phyloP scores from a whole-genome alignment of 2,888 invertebrate species.

The Habrosyne pyritoides region DNA sequence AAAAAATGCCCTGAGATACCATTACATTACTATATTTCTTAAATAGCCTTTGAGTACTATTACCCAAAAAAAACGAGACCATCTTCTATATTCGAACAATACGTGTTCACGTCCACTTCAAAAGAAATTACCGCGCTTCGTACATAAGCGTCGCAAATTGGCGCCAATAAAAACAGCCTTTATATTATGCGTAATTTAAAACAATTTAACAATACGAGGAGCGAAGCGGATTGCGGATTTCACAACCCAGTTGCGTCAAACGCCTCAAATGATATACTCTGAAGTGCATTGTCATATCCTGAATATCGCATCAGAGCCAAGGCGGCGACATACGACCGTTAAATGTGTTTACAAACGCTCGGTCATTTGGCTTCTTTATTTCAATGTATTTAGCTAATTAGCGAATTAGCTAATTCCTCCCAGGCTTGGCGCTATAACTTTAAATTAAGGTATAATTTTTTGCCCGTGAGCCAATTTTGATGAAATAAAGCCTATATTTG shows the following conservation, averaged over 20 bases:
- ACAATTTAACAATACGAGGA: conserved; percentile 26
- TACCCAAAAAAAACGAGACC: not conserved
- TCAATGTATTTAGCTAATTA: too few species aligned
- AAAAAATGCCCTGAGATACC: too few species aligned
- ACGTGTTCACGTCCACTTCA: not conserved
- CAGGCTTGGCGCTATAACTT: too few species aligned
- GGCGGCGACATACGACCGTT: conserved; percentile 30
- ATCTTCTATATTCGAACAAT: not conserved
- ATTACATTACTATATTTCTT: too few species aligned
- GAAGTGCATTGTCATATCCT: conserved; percentile 71
- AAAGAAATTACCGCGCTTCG: not conserved
- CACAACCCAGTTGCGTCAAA: conserved; percentile 58
- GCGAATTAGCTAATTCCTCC: too few species aligned
- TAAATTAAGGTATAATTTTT: too few species aligned
- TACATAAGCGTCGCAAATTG: not conserved
- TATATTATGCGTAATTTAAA: conserved; percentile 1
- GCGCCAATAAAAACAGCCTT: conserved; percentile 2
- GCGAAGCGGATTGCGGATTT: conserved; percentile 51
- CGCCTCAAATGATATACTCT: conserved; percentile 51
- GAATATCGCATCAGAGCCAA: conserved; percentile 50
- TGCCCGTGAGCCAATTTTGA: too few species aligned
- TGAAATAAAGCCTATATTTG: too few species aligned
- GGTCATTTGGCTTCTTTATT: too few species aligned
- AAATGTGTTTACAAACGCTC: conserved; percentile 13
- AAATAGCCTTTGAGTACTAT: too few species aligned